Percentiles rank a stretch among this genome's conserved stretches.
phyloP scores from a whole-genome alignment of 2,797 vertebrate species.

The Chromis chromis region DNA sequence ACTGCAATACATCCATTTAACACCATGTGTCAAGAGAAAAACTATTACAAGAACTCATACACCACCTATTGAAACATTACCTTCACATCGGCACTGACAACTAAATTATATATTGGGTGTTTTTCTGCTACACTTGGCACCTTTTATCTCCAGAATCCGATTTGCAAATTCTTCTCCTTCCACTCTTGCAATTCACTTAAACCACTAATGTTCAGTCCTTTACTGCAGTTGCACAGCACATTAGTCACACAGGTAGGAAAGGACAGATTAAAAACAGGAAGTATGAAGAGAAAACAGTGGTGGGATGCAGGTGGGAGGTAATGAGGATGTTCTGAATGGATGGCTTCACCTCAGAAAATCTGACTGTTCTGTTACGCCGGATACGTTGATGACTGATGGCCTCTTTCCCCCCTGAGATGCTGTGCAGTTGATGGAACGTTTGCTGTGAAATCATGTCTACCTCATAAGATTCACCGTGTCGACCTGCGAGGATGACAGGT shows the following conservation, averaged over 20 bases:
- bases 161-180: background rate
- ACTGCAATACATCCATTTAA: no score
- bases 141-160: background rate
- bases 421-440: conserved; percentile 5
- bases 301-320: conserved; percentile 1
- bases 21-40: background rate
- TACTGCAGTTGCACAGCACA: background rate
- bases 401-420: background rate
- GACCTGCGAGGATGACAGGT: conserved; percentile 7
- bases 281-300: background rate
- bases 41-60: background rate
- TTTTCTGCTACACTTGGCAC: background rate
- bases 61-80: background rate
- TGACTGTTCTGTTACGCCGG: conserved; percentile 5
- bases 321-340: conserved; percentile 22
- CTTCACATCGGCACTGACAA: background rate
- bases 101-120: no score
- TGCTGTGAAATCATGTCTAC: conserved; percentile 29
- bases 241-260: background rate
- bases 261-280: background rate
- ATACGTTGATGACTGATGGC: conserved; percentile 21
- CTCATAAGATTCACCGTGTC: conserved; percentile 1
- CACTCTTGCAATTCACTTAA: background rate
- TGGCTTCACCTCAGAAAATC: conserved; percentile 12
- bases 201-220: background rate